These are phyloP conservation scores for Remorina albescens DNA, from an alignment of 2,797 vertebrate species.

Conservation along the genomic window DNA sequence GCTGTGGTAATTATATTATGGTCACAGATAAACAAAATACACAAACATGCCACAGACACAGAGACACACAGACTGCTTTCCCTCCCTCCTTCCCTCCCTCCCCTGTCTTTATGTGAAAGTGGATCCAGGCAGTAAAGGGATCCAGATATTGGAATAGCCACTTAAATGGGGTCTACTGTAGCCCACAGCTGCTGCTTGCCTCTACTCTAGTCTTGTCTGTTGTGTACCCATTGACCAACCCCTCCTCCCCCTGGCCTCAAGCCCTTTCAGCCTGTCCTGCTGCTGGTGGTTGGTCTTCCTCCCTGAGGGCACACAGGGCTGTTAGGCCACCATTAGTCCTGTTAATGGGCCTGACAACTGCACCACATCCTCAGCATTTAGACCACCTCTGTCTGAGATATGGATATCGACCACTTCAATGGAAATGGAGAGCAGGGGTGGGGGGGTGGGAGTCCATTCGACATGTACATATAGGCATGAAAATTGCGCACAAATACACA, in stretches of 20 bases:
- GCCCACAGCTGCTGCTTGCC: conserved; percentile 68
- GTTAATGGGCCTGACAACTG: conserved; percentile 78
- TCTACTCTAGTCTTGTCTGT: conserved; percentile 42
- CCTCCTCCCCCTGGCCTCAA: conserved; percentile 30
- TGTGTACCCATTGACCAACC: no score
- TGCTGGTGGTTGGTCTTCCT: conserved; percentile 74
- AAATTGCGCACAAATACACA: conserved; percentile 39
- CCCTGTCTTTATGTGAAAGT: conserved; percentile 53
- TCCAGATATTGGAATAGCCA: conserved; percentile 68
- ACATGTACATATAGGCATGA: conserved; percentile 58
- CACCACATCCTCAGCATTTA: conserved; percentile 80
- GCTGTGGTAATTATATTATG: no score
- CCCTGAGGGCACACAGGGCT: conserved; percentile 73
- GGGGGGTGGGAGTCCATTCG: conserved; percentile 47
- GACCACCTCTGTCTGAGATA: conserved; percentile 70
- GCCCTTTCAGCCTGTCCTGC: conserved; percentile 66
- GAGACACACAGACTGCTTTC: not conserved
- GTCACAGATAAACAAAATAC: not conserved
- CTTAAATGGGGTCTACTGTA: conserved; percentile 70
- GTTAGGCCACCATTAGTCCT: conserved; percentile 81
- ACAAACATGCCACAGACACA: conserved; percentile 1
- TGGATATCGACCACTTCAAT: conserved; percentile 79
- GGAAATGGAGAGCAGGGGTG: conserved; percentile 62
- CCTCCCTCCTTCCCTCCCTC: not conserved
- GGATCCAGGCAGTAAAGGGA: conserved; percentile 62